Conservation (phyloP, 92 coral and sea anemone genomes). For the Zoanthus sociatus region DNA sequence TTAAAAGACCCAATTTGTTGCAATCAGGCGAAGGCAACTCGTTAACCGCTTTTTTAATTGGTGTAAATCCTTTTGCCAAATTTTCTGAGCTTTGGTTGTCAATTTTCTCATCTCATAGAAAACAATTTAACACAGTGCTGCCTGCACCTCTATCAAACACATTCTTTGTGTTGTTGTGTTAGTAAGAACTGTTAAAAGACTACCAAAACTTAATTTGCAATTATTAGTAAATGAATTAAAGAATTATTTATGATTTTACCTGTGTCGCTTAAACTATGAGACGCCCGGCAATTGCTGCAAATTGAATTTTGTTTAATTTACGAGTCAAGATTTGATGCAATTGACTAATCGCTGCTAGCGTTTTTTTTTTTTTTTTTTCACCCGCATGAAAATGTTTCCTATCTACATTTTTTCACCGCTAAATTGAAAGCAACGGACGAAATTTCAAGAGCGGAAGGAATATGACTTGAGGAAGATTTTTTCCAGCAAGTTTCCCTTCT, state of each 20-base stretch:
- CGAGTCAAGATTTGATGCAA: slow-evolving; percentile 5
- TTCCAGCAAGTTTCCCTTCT: no score
- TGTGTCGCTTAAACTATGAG: slow-evolving; percentile 16
- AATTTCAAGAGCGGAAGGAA: no score
- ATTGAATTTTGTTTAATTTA: slow-evolving; percentile 4
- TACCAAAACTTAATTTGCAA: slow-evolving; percentile 46
- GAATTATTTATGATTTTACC: slow-evolving; percentile 48
- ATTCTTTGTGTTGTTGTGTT: not conserved
- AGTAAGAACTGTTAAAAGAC: slow-evolving; percentile 44
- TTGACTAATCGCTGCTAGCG: not conserved
- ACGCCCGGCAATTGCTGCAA: slow-evolving; percentile 14
- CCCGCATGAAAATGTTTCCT: not conserved
- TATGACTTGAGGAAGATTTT: no score
- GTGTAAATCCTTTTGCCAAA: not conserved
- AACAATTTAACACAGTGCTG: not conserved
- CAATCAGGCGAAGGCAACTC: slow-evolving; percentile 21
- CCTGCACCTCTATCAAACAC: not conserved
- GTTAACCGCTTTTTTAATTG: slow-evolving; percentile 5
- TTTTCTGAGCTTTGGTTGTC: not conserved
- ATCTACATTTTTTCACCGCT: no score
- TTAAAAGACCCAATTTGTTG: not conserved
- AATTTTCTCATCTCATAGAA: not conserved
- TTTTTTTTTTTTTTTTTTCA: no score
- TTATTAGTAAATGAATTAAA: slow-evolving; percentile 12
- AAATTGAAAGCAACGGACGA: no score